phyloP scores from a whole-genome alignment of 37 sponge, comb jelly and placozoan species.

The Ephydatia muelleri region DNA sequence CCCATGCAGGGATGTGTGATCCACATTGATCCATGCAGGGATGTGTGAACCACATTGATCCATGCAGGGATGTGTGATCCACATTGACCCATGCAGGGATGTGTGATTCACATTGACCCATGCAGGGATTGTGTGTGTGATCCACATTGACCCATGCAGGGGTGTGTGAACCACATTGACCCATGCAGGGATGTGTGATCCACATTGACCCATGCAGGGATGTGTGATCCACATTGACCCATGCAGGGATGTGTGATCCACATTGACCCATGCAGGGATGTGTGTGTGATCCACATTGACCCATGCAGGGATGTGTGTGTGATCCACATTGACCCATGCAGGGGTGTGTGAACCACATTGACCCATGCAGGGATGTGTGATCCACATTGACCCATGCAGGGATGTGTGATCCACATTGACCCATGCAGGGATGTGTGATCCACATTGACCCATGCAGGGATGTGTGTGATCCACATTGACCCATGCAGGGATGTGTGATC shows the following conservation, averaged over 20 bases:
- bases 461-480: conserved; percentile 32
- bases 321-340: too few relatives aligned
- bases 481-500: background rate
- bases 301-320: background rate
- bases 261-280: conserved; percentile 15
- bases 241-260: background rate
- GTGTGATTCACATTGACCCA: conserved; percentile 29
- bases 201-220: too few relatives aligned
- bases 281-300: conserved; percentile 32
- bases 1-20: too few relatives aligned
- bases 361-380: too few relatives aligned
- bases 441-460: conserved; percentile 17
- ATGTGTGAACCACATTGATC: background rate
- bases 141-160: too few relatives aligned
- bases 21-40: too few relatives aligned
- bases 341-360: too few relatives aligned
- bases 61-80: background rate
- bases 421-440: background rate
- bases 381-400: too few relatives aligned
- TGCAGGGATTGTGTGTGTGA: too few relatives aligned
- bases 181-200: too few relatives aligned
- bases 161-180: too few relatives aligned
- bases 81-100: conserved; percentile 14
- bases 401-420: background rate
- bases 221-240: background rate